Percentiles rank a stretch among this genome's conserved stretches.
Evolutionary conservation across 2,797 vertebrate species (phyloP).

Genomic region (Hippocampus kuda): DNA sequence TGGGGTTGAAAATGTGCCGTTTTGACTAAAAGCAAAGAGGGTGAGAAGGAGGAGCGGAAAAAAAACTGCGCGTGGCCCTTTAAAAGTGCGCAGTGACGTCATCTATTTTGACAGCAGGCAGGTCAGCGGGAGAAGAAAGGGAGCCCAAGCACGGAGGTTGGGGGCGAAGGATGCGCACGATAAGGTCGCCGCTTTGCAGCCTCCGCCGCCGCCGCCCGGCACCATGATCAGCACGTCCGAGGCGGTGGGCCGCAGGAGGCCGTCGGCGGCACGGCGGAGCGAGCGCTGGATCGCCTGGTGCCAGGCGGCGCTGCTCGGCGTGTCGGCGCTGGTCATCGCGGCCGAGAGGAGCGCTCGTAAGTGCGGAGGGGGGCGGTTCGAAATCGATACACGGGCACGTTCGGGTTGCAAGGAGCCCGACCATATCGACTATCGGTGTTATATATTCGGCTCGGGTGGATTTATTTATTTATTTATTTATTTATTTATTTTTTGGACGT

Average conservation of each 20-base stretch:
- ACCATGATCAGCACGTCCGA: conserved; percentile 55
- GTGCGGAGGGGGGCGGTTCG: conserved; percentile 32
- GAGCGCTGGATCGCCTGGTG: conserved; percentile 67
- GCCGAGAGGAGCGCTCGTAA: conserved; percentile 72
- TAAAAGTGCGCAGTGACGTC: conserved; percentile 65
- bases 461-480: too few relatives aligned
- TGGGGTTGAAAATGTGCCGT: not conserved
- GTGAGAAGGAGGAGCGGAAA: not conserved
- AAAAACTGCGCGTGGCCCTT: conserved; percentile 42
- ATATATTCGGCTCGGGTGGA: not conserved
- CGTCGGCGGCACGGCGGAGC: conserved; percentile 53
- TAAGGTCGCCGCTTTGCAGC: conserved; percentile 30
- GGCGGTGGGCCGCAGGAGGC: conserved; percentile 55
- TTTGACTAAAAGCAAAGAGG: not conserved
- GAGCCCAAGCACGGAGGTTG: conserved; percentile 21
- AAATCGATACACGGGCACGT: not conserved
- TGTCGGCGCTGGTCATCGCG: conserved; percentile 66
- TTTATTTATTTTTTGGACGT: not conserved
- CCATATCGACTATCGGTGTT: not conserved
- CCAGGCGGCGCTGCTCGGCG: conserved; percentile 65
- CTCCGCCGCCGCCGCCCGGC: conserved; percentile 5
- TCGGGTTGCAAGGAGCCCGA: not conserved
- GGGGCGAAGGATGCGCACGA: conserved; percentile 41
- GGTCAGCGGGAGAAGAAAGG: conserved; percentile 34
- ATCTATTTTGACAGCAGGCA: conserved; percentile 44